Percentiles rank a stretch among this genome's conserved stretches.
phyloP scores from a whole-genome alignment of 2,888 invertebrate genomes.

The Eupithecia subfuscata region DNA sequence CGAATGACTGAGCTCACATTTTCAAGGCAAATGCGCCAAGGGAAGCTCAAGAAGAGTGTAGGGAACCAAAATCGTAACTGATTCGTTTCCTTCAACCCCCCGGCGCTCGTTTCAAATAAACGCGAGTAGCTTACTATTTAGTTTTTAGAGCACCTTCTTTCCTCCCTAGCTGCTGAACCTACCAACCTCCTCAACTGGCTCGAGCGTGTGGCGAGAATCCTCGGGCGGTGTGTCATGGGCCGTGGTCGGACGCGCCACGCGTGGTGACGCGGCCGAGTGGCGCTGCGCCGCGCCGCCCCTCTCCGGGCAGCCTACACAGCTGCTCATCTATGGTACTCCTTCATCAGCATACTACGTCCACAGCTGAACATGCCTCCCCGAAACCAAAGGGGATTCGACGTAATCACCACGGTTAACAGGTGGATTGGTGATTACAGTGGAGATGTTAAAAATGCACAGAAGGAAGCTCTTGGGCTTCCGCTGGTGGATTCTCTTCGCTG shows the following conservation, averaged over 20 bases:
- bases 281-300: constrained; percentile 87
- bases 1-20: neutral
- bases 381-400: no score
- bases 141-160: neutral
- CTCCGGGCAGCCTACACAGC: constrained; percentile 71
- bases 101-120: no score
- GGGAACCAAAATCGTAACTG: neutral
- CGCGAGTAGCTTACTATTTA: no score
- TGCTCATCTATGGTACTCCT: constrained; percentile 68
- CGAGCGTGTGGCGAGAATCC: constrained; percentile 62
- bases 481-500: no score
- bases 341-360: neutral
- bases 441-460: no score
- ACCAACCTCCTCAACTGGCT: constrained; percentile 46
- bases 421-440: neutral
- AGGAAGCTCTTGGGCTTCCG: no score
- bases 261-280: constrained; percentile 89
- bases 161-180: constrained; percentile 38
- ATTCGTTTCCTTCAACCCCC: no score
- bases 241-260: constrained; percentile 70
- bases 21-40: neutral
- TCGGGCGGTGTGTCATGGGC: constrained; percentile 54
- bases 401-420: no score
- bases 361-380: no score
- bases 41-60: neutral